Evolutionary conservation across 2,113 vertebrate genomes (phyloP).

Genomic region (Rissa tridactyla): DNA sequence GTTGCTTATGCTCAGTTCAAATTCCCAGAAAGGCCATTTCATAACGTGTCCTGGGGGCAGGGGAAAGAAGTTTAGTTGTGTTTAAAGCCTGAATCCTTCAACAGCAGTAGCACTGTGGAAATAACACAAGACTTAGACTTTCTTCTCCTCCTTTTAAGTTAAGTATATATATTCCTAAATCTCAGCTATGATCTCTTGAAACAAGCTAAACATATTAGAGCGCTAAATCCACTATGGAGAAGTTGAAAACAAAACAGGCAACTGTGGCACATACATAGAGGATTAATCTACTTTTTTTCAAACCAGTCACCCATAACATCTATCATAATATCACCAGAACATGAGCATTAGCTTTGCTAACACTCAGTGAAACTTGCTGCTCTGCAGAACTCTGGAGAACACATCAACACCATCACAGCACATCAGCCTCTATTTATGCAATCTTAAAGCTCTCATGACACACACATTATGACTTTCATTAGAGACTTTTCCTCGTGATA

Average conservation of each 20-base stretch:
- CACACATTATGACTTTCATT: not conserved
- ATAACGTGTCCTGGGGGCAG: slow-evolving; percentile 12
- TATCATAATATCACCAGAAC: not conserved
- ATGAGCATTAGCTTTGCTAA: not conserved
- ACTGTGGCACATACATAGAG: not conserved
- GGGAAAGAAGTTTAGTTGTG: not conserved
- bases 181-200: not conserved
- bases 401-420: not conserved
- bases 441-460: not conserved
- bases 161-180: not conserved
- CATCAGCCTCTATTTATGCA: not conserved
- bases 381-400: not conserved
- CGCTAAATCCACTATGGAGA: not conserved
- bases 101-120: not conserved
- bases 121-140: not conserved
- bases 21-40: slow-evolving; percentile 22
- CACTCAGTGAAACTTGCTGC: not conserved
- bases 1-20: slow-evolving; percentile 19
- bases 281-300: not conserved
- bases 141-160: not conserved
- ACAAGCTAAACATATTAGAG: not conserved
- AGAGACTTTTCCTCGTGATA: not conserved
- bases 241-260: not conserved
- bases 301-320: not conserved
- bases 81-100: not conserved